Evolutionary conservation across 2,113 vertebrate species (phyloP), one percentile per base, ranked within the genome.

Genomic region (Odocoileus virginianus): DNA sequence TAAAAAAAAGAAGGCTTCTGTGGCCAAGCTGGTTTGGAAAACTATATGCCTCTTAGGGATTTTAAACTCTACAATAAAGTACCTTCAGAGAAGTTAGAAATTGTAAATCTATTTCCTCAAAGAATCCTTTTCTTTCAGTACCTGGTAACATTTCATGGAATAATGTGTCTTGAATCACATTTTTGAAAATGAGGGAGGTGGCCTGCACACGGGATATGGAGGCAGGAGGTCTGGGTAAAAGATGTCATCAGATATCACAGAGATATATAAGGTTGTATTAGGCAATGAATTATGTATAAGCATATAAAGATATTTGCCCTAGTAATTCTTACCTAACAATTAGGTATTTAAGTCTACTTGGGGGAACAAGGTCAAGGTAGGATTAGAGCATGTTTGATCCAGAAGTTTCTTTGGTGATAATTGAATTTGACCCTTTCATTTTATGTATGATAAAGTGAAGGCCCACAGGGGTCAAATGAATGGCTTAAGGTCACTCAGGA

Each of bases 121-220:
- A 85, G 33, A 78, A 58, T 89, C 6, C 12, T 89, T 97, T 95
- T n/a, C n/a, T 92, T 85, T 84, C n/a, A 30, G 28, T 28, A 54
- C 45, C 43, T 94, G 94, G 33, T 87, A 92, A 88, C 50, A 89
- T 89, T 95, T 95, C 54, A 43, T 71, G 71, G 25, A 85, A 81
- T 79, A 60, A n/a, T 54, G 33, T 50, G 10, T 95, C 45, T 94
- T 90, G 36, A 45, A 60, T 85, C 64, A 87, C 33, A 88, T 74
- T 88, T 78, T 88, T 60, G 83, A 92, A 94, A 95, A 74, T 2
- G 33, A 96, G 36, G 33, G 54, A 81, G 67, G 27, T 74, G 40
- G 45, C 21, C 19, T 27, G 33, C 25, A 54, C 1, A 16, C 54
- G 7, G 25, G 13, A 16, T 2, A 0, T 60, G 40, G 9, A 89